A percentile compares a stretch with the other conserved stretches of the same genome.
These are phyloP conservation scores for Esox lucius DNA, from an alignment of 2,797 vertebrate genomes.

Conservation along the genomic window DNA sequence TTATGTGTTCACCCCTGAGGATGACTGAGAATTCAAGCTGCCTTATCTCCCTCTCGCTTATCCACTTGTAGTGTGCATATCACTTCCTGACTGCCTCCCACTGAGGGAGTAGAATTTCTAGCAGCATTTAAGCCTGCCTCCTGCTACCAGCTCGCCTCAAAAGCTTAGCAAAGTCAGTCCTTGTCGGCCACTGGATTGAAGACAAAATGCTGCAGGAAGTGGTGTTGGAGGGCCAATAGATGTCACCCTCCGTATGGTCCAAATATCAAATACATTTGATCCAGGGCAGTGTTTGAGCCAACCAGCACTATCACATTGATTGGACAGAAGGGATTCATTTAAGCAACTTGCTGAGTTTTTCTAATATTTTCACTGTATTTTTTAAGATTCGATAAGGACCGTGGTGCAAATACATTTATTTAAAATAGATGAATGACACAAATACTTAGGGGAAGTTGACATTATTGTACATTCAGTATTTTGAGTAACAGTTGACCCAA, in stretches of 20 bases:
- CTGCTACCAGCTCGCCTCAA: too few relatives aligned
- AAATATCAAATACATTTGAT: too few relatives aligned
- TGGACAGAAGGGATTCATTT: not conserved
- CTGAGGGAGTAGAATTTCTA: not conserved
- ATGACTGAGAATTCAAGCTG: not conserved
- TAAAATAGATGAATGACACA: not conserved
- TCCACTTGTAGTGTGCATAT: not conserved
- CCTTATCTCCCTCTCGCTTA: not conserved
- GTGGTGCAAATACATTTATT: not conserved
- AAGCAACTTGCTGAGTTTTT: not conserved
- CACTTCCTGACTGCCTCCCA: not conserved
- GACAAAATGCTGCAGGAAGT: too few relatives aligned
- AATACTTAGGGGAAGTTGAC: not conserved
- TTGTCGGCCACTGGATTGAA: too few relatives aligned
- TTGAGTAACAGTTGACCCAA: constrained; percentile 7
- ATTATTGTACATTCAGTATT: constrained; percentile 5
- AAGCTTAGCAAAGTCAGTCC: too few relatives aligned
- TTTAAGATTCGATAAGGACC: not conserved
- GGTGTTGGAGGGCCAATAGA: too few relatives aligned
- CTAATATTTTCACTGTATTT: not conserved
- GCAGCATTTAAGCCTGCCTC: too few relatives aligned
- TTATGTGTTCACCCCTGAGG: not conserved
- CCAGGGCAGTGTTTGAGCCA: not conserved
- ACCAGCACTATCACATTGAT: not conserved
- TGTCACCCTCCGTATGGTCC: too few relatives aligned